Conservation (phyloP, 2,888 invertebrate species). For the Ametastegia equiseti region DNA sequence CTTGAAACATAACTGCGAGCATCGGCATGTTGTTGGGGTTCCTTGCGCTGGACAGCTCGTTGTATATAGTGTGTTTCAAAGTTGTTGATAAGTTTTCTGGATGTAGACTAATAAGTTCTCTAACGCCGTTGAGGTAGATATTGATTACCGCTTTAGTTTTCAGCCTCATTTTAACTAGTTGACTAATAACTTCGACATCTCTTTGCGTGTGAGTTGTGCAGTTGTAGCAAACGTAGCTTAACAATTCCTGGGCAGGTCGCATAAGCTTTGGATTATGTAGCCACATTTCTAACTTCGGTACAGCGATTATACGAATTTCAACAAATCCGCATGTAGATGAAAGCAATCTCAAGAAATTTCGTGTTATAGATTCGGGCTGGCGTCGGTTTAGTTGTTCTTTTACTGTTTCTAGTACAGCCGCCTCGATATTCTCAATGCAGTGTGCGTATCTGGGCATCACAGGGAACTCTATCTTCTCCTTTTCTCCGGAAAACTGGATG, state of each 20-base stretch:
- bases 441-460: slow-evolving; percentile 80
- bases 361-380: slow-evolving; percentile 91
- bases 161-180: slow-evolving; percentile 91
- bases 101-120: slow-evolving; percentile 92
- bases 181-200: slow-evolving; percentile 88
- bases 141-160: slow-evolving; percentile 96
- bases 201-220: slow-evolving; percentile 84
- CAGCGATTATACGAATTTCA: slow-evolving; percentile 89
- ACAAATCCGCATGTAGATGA: slow-evolving; percentile 91
- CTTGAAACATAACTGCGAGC: slow-evolving; percentile 92
- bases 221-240: slow-evolving; percentile 94
- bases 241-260: slow-evolving; percentile 93
- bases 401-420: slow-evolving; percentile 90
- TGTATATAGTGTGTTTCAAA: slow-evolving; percentile 94
- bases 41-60: slow-evolving; percentile 93
- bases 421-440: slow-evolving; percentile 85
- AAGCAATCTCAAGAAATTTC: slow-evolving; percentile 91
- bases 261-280: slow-evolving; percentile 96
- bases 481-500: slow-evolving; percentile 66
- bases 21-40: slow-evolving; percentile 98
- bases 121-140: slow-evolving; percentile 92
- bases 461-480: slow-evolving; percentile 75
- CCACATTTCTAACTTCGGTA: slow-evolving; percentile 93
- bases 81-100: slow-evolving; percentile 91
- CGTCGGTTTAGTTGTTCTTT: slow-evolving; percentile 92